Conservation (phyloP, 2,113 vertebrate genomes). For the Egretta garzetta region DNA sequence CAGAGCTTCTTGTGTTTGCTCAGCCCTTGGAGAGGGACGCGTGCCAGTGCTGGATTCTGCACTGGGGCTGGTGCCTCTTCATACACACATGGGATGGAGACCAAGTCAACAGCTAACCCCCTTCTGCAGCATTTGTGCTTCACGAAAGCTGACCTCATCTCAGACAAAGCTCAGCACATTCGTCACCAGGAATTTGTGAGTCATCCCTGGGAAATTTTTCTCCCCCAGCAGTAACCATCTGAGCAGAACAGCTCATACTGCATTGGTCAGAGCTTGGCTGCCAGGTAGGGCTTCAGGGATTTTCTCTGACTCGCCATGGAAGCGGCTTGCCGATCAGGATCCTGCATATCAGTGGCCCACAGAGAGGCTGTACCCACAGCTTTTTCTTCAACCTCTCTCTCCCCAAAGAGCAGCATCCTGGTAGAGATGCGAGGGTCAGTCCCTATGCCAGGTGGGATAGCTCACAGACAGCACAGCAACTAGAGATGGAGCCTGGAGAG, state of each 20-base stretch:
- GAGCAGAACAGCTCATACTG: background rate
- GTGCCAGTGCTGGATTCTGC: background rate
- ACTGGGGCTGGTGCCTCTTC: background rate
- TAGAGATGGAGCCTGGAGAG: background rate
- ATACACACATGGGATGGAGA: background rate
- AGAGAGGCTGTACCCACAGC: background rate
- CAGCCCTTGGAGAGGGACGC: background rate
- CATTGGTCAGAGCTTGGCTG: background rate
- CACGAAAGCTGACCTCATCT: slow-evolving; percentile 44
- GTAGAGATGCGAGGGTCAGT: background rate
- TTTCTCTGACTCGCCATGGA: background rate
- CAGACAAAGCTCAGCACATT: slow-evolving; percentile 33
- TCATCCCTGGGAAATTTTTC: slow-evolving; percentile 21
- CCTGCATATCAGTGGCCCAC: background rate
- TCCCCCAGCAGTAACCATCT: background rate
- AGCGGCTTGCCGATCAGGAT: background rate
- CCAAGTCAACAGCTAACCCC: background rate
- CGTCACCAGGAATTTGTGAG: slow-evolving; percentile 60
- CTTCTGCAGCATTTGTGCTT: background rate
- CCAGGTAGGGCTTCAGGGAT: background rate
- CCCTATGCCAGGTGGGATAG: background rate
- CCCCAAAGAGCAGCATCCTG: background rate
- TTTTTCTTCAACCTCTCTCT: background rate
- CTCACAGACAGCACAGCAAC: background rate
- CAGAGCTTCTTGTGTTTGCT: background rate